phyloP scores from a whole-genome alignment of 2,797 vertebrate species.

The Alfaro cultratus region DNA sequence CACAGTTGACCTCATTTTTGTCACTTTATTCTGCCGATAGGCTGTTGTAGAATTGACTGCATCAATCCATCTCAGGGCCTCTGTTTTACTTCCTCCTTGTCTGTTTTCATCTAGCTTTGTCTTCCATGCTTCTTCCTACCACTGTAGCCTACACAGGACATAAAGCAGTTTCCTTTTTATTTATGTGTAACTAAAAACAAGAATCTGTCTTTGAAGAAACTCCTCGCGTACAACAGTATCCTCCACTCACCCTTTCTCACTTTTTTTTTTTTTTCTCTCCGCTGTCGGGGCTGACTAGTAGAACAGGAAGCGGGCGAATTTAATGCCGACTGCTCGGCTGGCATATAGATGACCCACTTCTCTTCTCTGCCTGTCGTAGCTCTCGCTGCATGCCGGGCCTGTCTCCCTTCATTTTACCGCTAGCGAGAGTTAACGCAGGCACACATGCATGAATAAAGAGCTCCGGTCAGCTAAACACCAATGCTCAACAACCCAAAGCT shows the following conservation, averaged over 20 bases:
- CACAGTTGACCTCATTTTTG: constrained; percentile 23
- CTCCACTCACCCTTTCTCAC: constrained; percentile 8
- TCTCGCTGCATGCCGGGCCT: constrained; percentile 40
- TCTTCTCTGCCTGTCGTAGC: constrained; percentile 50
- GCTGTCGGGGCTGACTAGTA: constrained; percentile 48
- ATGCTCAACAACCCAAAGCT: constrained; percentile 13
- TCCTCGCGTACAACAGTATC: constrained; percentile 18
- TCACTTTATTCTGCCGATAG: constrained; percentile 11
- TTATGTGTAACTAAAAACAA: constrained; percentile 2
- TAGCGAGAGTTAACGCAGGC: constrained; percentile 27
- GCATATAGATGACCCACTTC: constrained; percentile 76
- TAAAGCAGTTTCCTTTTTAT: neutral
- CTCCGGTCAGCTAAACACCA: constrained; percentile 40
- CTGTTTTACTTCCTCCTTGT: constrained; percentile 25
- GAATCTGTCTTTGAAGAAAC: constrained; percentile 1
- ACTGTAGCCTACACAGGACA: constrained; percentile 13
- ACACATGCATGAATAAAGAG: constrained; percentile 31
- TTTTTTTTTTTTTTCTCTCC: constrained; percentile 8
- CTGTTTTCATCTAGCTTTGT: constrained; percentile 17
- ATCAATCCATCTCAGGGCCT: constrained; percentile 53
- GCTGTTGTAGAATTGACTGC: constrained; percentile 6
- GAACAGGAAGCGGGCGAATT: constrained; percentile 50
- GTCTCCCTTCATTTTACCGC: constrained; percentile 33
- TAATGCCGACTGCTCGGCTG: constrained; percentile 56
- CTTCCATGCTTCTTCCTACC: constrained; percentile 12